Percentiles rank a stretch among this genome's conserved stretches.
phyloP scores from a whole-genome alignment of 2,113 vertebrate genomes.

The Odontesthes bonariensis region DNA sequence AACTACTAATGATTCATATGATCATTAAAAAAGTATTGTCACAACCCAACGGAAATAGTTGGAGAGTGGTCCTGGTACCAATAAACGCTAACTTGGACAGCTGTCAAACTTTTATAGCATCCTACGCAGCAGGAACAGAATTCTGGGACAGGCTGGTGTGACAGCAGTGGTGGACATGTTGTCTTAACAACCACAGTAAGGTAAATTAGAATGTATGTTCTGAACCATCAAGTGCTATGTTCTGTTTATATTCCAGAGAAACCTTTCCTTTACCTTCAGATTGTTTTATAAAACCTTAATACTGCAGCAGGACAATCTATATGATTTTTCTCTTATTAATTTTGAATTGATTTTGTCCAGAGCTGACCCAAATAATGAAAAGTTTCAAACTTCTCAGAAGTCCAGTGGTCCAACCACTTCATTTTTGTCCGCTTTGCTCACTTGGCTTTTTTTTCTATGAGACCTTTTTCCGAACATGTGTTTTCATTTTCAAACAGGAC shows the following conservation, averaged over 20 bases:
- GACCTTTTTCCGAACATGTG: no score
- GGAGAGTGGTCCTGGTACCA: slow-evolving; percentile 4
- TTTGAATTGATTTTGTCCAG: no score
- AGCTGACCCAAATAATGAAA: neutral
- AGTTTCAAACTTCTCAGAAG: neutral
- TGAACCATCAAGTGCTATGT: neutral
- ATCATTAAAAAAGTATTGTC: slow-evolving; percentile 1
- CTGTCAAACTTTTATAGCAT: slow-evolving; percentile 39
- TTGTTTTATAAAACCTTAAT: no score
- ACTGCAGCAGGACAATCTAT: no score
- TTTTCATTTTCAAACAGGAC: no score
- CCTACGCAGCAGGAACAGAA: slow-evolving; percentile 22
- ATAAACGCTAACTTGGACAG: slow-evolving; percentile 33
- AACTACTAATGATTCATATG: neutral
- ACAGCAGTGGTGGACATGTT: neutral
- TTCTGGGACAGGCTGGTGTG: slow-evolving; percentile 14
- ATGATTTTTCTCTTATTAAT: no score
- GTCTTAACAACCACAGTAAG: neutral
- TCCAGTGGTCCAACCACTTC: neutral
- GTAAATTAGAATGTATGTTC: neutral
- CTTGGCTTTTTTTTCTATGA: no score
- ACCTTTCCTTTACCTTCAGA: no score
- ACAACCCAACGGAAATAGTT: slow-evolving; percentile 27
- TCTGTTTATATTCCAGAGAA: neutral
- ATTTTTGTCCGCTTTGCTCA: no score